phyloP scores from a whole-genome alignment of 2,888 invertebrate species.

The Hirtodrosophila histrioides region DNA sequence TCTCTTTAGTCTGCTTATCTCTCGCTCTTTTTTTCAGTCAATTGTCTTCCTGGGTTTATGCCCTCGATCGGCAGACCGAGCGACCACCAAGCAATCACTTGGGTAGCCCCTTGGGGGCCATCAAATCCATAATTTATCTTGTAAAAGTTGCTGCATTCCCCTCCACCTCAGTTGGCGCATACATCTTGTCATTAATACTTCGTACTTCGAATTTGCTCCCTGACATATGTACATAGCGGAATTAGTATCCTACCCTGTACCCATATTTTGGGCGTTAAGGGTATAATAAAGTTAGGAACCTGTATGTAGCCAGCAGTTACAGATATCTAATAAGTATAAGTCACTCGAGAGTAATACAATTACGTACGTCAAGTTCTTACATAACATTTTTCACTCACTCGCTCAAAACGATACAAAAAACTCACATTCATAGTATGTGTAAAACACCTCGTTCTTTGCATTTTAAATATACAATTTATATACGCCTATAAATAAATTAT shows the following conservation, averaged over 20 bases:
- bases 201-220: slow-evolving; percentile 9
- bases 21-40: slow-evolving; percentile 1
- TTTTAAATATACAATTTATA: too few species aligned
- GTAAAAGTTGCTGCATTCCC: slow-evolving; percentile 22
- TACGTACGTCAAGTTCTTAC: too few species aligned
- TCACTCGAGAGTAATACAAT: too few species aligned
- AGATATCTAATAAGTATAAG: too few species aligned
- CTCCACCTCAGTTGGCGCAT: slow-evolving; percentile 9
- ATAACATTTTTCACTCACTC: too few species aligned
- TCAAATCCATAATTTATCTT: slow-evolving; percentile 62
- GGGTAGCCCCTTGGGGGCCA: slow-evolving; percentile 32
- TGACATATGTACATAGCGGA: background rate
- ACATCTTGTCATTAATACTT: slow-evolving; percentile 24
- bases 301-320: too few species aligned
- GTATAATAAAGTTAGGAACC: background rate
- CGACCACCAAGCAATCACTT: slow-evolving; percentile 16
- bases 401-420: too few species aligned
- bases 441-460: too few species aligned
- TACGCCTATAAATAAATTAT: too few species aligned
- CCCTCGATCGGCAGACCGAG: slow-evolving; percentile 11
- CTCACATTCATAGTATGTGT: too few species aligned
- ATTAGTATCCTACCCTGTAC: slow-evolving; percentile 19
- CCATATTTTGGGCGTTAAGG: too few species aligned
- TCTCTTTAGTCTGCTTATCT: slow-evolving; percentile 6
- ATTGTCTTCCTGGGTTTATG: slow-evolving; percentile 36